Conservation (phyloP, 2,888 invertebrate species). For the Hypena proboscidalis region DNA sequence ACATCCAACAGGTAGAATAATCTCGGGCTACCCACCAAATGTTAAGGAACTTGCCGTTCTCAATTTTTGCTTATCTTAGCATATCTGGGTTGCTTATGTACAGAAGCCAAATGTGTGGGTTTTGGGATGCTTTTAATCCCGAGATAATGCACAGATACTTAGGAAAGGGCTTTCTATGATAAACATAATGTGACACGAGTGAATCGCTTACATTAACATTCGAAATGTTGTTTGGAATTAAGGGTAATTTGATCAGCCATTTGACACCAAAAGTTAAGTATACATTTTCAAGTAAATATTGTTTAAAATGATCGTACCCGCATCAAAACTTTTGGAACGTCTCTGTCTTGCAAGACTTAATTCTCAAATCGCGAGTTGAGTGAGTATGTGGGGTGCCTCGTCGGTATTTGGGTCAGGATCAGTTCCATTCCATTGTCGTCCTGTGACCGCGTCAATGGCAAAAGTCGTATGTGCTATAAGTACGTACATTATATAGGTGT, state of each 20-base stretch:
- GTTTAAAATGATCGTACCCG: slow-evolving; percentile 12
- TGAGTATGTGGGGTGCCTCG: slow-evolving; percentile 7
- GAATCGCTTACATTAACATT: too few species aligned
- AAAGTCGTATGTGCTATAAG: slow-evolving; percentile 5
- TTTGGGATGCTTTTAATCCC: neutral
- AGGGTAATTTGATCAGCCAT: neutral
- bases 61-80: neutral
- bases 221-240: too few species aligned
- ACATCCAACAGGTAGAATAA: slow-evolving; percentile 54
- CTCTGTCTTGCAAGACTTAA: slow-evolving; percentile 15
- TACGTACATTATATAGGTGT: slow-evolving; percentile 7
- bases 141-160: neutral
- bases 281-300: slow-evolving; percentile 9
- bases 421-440: slow-evolving; percentile 14
- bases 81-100: neutral
- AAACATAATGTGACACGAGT: too few species aligned
- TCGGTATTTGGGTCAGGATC: slow-evolving; percentile 27
- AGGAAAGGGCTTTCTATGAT: too few species aligned
- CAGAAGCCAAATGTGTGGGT: too few species aligned
- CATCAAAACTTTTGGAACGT: slow-evolving; percentile 22
- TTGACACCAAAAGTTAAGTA: neutral
- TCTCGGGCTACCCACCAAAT: slow-evolving; percentile 24
- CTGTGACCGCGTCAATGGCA: slow-evolving; percentile 10
- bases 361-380: slow-evolving; percentile 12
- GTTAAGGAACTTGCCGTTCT: slow-evolving; percentile 20